Percentiles rank a stretch among this genome's conserved stretches.
Evolutionary conservation across 2,113 vertebrate genomes (phyloP).

Genomic region (Fulica atra): DNA sequence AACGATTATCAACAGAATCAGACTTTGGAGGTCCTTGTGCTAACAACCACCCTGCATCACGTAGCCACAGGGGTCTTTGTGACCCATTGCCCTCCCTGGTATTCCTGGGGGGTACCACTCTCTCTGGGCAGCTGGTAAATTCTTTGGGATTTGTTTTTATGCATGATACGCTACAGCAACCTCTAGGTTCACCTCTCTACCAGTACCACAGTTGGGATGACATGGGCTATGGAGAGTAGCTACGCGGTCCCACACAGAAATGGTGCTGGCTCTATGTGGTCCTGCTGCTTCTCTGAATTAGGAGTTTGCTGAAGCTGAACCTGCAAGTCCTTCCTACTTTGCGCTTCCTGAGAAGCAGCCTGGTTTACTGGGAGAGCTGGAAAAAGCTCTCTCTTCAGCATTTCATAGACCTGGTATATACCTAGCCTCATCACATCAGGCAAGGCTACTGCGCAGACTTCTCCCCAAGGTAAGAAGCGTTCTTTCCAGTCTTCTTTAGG

Average conservation of each 20-base stretch:
- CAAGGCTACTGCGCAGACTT: constrained; percentile 32
- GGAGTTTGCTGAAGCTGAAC: neutral
- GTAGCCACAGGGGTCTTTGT: neutral
- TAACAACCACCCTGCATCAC: neutral
- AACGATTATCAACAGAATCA: neutral
- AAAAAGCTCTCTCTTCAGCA: neutral
- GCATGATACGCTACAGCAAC: neutral
- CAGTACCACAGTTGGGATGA: neutral
- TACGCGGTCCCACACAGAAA: neutral
- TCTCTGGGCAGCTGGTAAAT: neutral
- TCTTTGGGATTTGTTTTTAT: neutral
- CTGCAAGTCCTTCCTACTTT: neutral
- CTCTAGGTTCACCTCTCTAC: neutral
- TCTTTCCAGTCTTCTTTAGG: constrained; percentile 92
- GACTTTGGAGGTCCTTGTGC: neutral
- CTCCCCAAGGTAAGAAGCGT: constrained; percentile 82
- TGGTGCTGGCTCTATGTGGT: neutral
- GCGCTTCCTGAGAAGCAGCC: neutral
- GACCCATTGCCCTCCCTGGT: neutral
- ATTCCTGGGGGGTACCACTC: neutral
- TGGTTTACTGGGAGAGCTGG: neutral
- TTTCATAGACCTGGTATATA: neutral
- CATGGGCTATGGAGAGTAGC: neutral
- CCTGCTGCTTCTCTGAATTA: neutral
- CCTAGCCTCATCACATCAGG: neutral